Percentiles rank a stretch among this genome's conserved stretches.
phyloP scores from a whole-genome alignment of 1,140 invertebrate genomes.

The Delia radicum region DNA sequence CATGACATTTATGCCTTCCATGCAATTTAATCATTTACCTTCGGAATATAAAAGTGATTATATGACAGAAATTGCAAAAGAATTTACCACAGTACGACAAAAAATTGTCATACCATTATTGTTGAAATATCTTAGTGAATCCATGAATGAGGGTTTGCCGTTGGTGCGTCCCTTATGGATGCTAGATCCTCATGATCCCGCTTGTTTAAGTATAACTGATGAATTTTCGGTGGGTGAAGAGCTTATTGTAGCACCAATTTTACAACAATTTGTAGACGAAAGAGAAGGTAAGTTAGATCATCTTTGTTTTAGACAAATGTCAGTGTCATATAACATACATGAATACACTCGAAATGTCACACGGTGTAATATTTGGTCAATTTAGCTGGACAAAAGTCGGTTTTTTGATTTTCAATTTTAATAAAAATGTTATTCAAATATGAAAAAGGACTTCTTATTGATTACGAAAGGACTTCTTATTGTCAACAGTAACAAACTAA shows the following conservation, averaged over 20 bases:
- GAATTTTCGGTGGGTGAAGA: conserved; percentile 91
- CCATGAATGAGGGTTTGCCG: conserved; percentile 77
- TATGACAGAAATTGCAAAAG: conserved; percentile 75
- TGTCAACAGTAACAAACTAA: too few species aligned
- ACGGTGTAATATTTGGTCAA: too few species aligned
- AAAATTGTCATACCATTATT: conserved; percentile 74
- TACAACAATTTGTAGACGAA: conserved; percentile 66
- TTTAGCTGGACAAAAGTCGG: too few species aligned
- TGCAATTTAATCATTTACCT: conserved; percentile 87
- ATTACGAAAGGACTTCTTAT: too few species aligned
- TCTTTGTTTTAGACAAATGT: too few species aligned
- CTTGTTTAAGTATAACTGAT: conserved; percentile 76
- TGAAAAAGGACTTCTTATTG: too few species aligned
- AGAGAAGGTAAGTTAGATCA: conserved; percentile 60
- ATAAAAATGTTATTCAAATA: too few species aligned
- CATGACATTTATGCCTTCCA: conserved; percentile 87
- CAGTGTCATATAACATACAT: too few species aligned
- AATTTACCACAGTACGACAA: conserved; percentile 72
- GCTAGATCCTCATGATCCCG: conserved; percentile 77
- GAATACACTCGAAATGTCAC: too few species aligned
- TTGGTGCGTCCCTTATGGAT: conserved; percentile 90
- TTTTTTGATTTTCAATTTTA: too few species aligned
- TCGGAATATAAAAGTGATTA: conserved; percentile 78
- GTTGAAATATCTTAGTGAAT: conserved; percentile 72
- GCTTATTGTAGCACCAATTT: conserved; percentile 86